These are phyloP conservation scores for Todus mexicanus DNA, from an alignment of 2,797 vertebrate genomes.

Conservation along the genomic window DNA sequence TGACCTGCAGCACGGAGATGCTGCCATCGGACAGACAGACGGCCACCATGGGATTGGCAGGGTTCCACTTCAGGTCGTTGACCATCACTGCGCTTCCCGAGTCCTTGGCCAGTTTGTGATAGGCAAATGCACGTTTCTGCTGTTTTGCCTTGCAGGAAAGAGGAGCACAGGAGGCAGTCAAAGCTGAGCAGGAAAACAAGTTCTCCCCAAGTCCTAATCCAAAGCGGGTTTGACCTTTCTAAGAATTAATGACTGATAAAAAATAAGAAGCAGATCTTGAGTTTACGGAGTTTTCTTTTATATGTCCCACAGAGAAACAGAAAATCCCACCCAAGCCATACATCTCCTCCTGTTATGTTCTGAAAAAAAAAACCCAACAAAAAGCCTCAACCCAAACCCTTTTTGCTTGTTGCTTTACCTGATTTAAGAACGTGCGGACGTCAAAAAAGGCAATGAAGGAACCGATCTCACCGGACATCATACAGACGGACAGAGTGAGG, in stretches of 20 bases:
- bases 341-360: neutral
- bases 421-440: constrained; percentile 88
- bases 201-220: neutral
- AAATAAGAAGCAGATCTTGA: neutral
- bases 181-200: neutral
- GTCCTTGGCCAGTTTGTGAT: constrained; percentile 76
- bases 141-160: constrained; percentile 74
- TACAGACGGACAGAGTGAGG: constrained; percentile 89
- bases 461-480: constrained; percentile 73
- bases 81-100: constrained; percentile 65
- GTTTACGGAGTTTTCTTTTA: neutral
- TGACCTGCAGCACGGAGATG: constrained; percentile 87
- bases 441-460: constrained; percentile 89
- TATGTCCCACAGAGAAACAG: neutral
- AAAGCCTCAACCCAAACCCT: neutral
- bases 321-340: neutral
- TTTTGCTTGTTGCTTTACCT: constrained; percentile 84
- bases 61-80: constrained; percentile 95
- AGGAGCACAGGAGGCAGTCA: neutral
- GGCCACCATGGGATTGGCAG: constrained; percentile 80
- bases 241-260: neutral
- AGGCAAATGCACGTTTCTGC: constrained; percentile 87
- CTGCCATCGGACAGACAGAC: constrained; percentile 88
- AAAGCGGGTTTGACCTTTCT: neutral
- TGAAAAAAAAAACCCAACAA: neutral